Conservation (phyloP, 2,113 vertebrate species). For the Ceratotherium simum region DNA sequence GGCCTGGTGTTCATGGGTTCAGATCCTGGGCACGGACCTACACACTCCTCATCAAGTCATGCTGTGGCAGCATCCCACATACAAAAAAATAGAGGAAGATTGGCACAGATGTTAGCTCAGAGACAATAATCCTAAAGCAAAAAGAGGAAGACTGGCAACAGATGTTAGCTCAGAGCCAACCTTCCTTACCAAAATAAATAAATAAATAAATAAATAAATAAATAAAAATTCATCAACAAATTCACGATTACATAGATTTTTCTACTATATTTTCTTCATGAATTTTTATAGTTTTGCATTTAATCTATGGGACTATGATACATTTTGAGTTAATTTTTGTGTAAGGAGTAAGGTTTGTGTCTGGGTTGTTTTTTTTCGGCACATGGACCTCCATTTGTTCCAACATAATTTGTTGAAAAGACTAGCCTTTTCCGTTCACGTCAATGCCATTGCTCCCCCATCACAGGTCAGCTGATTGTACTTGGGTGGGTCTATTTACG, state of each 20-base stretch:
- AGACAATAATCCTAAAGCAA: no score
- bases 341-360: not conserved
- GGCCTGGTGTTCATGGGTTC: no score
- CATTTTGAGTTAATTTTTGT: not conserved
- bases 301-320: not conserved
- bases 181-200: no score
- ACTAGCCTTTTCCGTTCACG: not conserved
- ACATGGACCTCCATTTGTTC: not conserved
- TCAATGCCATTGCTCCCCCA: not conserved
- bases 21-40: no score
- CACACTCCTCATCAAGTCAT: no score
- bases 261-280: not conserved
- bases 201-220: no score
- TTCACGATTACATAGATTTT: not conserved
- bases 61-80: no score
- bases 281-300: not conserved
- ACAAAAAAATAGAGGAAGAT: no score
- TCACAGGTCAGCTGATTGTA: not conserved
- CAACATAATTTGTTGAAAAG: not conserved
- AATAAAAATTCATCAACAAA: not conserved
- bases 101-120: no score
- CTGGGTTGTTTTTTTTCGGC: not conserved
- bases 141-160: no score
- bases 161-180: no score
- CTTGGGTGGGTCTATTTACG: not conserved